phyloP scores from a whole-genome alignment of 2,797 vertebrate species.

The Pterois miles region DNA sequence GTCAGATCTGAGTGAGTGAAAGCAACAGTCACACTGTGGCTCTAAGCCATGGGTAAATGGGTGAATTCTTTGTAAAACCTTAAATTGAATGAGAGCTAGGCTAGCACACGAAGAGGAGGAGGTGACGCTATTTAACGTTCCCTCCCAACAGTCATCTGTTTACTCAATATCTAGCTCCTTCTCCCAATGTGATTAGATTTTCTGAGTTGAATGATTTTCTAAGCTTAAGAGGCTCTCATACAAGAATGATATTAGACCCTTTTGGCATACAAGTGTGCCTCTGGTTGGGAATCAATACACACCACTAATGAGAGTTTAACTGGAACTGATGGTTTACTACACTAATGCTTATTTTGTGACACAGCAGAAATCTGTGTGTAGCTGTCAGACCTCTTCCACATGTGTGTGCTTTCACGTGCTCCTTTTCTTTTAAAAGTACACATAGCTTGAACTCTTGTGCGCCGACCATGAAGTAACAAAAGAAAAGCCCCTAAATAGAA shows the following conservation, averaged over 20 bases:
- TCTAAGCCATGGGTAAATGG: neutral
- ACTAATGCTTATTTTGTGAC: neutral
- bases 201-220: neutral
- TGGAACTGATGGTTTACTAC: neutral
- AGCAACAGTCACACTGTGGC: neutral
- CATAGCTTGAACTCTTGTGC: neutral
- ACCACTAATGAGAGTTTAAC: neutral
- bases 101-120: neutral
- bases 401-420: neutral
- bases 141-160: neutral
- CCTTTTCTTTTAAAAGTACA: neutral
- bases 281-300: neutral
- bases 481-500: neutral
- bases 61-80: neutral
- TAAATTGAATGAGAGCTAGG: neutral
- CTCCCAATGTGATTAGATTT: neutral
- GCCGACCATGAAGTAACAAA: constrained; percentile 8
- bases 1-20: neutral
- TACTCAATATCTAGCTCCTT: neutral
- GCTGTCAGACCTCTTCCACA: neutral
- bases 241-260: neutral
- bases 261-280: neutral
- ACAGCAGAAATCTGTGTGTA: neutral
- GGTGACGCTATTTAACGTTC: neutral
- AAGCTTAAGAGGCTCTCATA: neutral